Evolutionary conservation across 2,113 vertebrate genomes (phyloP).

Genomic region (Cinclus cinclus): DNA sequence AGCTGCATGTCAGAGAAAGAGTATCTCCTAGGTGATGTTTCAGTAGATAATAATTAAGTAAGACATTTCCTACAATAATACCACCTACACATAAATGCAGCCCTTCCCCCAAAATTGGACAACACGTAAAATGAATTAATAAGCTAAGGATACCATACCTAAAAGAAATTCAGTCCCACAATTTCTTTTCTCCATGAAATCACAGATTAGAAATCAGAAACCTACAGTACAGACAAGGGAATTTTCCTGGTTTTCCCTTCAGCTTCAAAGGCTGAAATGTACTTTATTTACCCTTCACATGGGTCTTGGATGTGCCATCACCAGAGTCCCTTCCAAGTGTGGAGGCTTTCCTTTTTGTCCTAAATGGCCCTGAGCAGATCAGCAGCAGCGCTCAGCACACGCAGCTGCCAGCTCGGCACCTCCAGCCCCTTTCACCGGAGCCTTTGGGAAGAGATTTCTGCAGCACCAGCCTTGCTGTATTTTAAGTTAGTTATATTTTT

Average conservation of each 20-base stretch:
- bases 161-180: neutral
- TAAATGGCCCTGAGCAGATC: neutral
- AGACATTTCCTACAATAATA: slow-evolving; percentile 60
- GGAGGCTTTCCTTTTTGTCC: neutral
- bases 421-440: neutral
- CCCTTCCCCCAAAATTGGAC: neutral
- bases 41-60: slow-evolving; percentile 12
- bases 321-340: neutral
- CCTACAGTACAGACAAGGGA: neutral
- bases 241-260: neutral
- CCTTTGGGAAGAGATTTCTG: neutral
- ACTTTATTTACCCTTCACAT: neutral
- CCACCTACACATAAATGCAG: neutral
- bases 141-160: neutral
- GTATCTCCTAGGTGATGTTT: slow-evolving; percentile 33
- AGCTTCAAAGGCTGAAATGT: neutral
- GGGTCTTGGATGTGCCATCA: neutral
- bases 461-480: neutral
- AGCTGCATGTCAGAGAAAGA: slow-evolving; percentile 20
- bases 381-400: neutral
- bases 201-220: neutral
- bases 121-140: neutral
- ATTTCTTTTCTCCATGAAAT: neutral
- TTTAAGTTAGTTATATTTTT: neutral
- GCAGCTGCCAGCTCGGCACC: neutral